phyloP scores from a whole-genome alignment of 2,797 vertebrate species.

The Oreochromis grahami region DNA sequence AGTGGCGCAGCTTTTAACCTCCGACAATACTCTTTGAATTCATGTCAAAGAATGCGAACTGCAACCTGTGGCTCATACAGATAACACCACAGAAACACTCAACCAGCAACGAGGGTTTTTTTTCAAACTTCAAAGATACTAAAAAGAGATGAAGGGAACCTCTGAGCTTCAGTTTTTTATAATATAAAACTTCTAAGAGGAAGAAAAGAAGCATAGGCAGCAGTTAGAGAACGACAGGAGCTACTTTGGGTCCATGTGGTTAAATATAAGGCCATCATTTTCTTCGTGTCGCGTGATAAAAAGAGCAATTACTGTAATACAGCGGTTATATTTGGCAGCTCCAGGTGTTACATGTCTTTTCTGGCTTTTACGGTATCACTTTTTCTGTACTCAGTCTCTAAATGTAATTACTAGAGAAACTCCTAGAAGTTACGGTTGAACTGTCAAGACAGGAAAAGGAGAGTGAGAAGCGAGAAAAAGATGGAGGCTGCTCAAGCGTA shows the following conservation, averaged over 20 bases:
- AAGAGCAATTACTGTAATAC: background rate
- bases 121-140: background rate
- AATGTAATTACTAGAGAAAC: background rate
- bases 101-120: background rate
- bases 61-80: background rate
- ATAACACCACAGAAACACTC: background rate
- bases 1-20: background rate
- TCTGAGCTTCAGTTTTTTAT: background rate
- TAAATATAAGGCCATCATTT: background rate
- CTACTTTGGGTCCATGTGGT: background rate
- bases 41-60: background rate
- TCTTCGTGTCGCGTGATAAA: background rate
- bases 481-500: background rate
- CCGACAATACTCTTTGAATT: background rate
- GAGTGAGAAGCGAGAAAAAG: background rate
- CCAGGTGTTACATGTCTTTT: background rate
- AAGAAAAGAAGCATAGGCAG: background rate
- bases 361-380: background rate
- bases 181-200: background rate
- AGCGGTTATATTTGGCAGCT: background rate
- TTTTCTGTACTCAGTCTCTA: background rate
- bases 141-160: background rate
- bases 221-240: background rate
- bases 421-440: background rate
- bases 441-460: background rate